Evolutionary conservation across 2,113 vertebrate genomes (phyloP), one percentile per base, ranked within the genome.

Genomic region (Gasterosteus aculeatus): DNA sequence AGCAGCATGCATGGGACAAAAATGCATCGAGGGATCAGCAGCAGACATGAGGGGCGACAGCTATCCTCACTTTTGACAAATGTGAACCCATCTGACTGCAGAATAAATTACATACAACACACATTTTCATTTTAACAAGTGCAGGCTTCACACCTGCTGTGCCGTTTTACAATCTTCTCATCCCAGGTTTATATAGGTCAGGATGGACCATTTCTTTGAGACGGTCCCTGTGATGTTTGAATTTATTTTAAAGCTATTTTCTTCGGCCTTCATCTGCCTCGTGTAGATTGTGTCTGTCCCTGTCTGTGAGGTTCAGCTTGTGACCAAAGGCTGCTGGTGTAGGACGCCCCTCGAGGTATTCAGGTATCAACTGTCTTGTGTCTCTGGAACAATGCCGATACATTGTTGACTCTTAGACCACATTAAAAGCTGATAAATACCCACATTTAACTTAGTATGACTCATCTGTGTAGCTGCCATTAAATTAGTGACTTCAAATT

Each of bases 21-120:
- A 12, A 81, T 72, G 75, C 71, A 69, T 72, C 44, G 64, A 54
- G 58, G 73, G 42, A 81, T 53, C 42, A 72, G 61, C 61, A 78
- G 60, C 47, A 53, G 41, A 82, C 60, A 86, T 62, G 65, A 75
- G 65, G 22, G 53, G 72, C 47, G 59, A 56, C 82, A 87, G 39
- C 54, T 14, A 80, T 57, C 16, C 42, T 53, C 69, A 39, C 44
- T 60, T 78, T 69, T 58, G 72, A 71, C 69, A 85, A 84, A 83
- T 64, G 60, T 60, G 67, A 86, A 80, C n/a, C 81, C 68, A 73
- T 81, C 77, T 87, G 77, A 0, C 66, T 58, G 46, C 0, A 0
- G 44, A 78, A 70, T 64, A 59, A 72, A 72, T 73, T 63, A 66
- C 10, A 46, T 46, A 35, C 47, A 41, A 54, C 35, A 31, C 59